Percentiles rank a stretch among this genome's conserved stretches.
Conservation (phyloP, 1,140 invertebrate genomes). For the Zaprionus camerounensis region DNA sequence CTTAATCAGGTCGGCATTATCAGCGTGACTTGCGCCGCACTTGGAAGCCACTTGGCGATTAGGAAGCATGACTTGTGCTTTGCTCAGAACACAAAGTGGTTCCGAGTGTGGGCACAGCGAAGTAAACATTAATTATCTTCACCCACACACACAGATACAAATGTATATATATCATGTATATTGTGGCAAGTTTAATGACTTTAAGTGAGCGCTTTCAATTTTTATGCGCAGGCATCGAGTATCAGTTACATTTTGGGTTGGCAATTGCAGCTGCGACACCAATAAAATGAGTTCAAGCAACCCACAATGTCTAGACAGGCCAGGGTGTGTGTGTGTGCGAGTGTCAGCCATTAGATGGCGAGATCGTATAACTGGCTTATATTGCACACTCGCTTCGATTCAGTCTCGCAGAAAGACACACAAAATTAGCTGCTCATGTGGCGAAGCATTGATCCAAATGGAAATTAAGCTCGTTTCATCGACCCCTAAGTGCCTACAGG, state of each 20-base stretch:
- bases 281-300: slow-evolving; percentile 48
- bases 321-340: neutral
- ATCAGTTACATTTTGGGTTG: slow-evolving; percentile 19
- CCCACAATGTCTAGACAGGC: slow-evolving; percentile 52
- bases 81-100: slow-evolving; percentile 10
- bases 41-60: slow-evolving; percentile 49
- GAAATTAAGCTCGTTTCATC: slow-evolving; percentile 1
- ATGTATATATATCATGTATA: neutral
- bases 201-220: slow-evolving; percentile 24
- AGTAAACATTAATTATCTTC: slow-evolving; percentile 56
- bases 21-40: slow-evolving; percentile 53
- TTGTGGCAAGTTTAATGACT: slow-evolving; percentile 2
- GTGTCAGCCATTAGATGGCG: slow-evolving; percentile 12
- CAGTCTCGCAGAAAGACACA: neutral
- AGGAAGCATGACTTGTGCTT: slow-evolving; percentile 46
- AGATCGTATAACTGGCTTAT: slow-evolving; percentile 41
- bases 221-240: slow-evolving; percentile 31
- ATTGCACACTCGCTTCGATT: slow-evolving; percentile 15
- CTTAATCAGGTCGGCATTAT: slow-evolving; percentile 61
- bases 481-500: slow-evolving; percentile 10
- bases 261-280: slow-evolving; percentile 26
- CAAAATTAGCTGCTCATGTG: slow-evolving; percentile 18
- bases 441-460: slow-evolving; percentile 2
- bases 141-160: slow-evolving; percentile 5
- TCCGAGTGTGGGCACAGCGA: neutral